Conservation (phyloP, 2,113 vertebrate genomes). For the Sinosuthora webbiana region DNA sequence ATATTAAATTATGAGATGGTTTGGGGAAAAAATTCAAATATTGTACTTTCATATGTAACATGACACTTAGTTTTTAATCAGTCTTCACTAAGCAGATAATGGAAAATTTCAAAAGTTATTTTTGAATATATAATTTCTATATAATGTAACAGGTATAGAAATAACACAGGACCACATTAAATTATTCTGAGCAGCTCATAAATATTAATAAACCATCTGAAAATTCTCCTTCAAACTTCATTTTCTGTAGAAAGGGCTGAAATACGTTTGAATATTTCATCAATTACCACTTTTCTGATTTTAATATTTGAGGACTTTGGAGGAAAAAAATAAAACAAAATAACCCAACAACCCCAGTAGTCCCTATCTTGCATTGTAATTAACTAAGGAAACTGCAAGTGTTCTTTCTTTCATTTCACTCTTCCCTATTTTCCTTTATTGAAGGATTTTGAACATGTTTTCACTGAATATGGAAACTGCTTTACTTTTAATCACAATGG, state of each 20-base stretch:
- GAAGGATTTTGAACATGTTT: conserved; percentile 78
- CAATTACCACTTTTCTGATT: neutral
- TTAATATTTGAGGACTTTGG: neutral
- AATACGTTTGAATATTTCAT: neutral
- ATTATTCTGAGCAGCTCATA: neutral
- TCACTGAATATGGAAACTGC: conserved; percentile 82
- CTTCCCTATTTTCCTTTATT: conserved; percentile 27
- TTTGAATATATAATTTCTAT: neutral
- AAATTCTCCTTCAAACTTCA: neutral
- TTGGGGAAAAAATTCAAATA: neutral
- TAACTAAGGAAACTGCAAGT: neutral
- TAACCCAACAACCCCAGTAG: neutral
- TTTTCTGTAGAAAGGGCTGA: neutral
- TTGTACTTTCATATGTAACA: neutral
- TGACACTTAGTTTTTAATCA: neutral
- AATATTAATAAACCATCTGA: neutral
- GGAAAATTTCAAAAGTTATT: neutral
- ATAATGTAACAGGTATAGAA: neutral
- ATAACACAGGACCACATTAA: neutral
- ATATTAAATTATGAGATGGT: neutral
- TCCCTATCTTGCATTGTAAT: neutral
- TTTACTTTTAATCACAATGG: conserved; percentile 78
- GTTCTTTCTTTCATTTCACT: neutral
- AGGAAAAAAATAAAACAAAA: neutral
- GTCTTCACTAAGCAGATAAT: neutral